Percentiles rank a stretch among this genome's conserved stretches.
Conservation (phyloP, 2,888 invertebrate genomes). For the Netelia virgata region DNA sequence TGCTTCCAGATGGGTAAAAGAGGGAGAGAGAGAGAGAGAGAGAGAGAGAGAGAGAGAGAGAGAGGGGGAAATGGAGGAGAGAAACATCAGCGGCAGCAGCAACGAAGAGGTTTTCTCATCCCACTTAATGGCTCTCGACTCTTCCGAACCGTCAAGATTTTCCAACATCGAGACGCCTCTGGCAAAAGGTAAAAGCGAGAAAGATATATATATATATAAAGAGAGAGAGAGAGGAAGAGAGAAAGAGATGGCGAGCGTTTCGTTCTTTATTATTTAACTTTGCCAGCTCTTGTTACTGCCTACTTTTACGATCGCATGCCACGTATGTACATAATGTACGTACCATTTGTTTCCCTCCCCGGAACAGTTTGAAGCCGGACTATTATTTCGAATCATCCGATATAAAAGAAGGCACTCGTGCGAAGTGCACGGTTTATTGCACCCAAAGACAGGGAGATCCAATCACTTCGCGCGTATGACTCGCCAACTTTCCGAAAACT, state of each 20-base stretch:
- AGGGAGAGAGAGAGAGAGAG: slow-evolving; percentile 1
- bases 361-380: not conserved
- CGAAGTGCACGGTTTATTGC: not conserved
- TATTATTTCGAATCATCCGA: not conserved
- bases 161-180: slow-evolving; percentile 72
- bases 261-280: slow-evolving; percentile 77
- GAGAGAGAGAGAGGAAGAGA: no score
- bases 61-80: not conserved
- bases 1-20: not conserved
- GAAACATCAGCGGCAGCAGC: not conserved
- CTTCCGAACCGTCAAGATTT: slow-evolving; percentile 75
- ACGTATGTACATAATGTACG: slow-evolving; percentile 14
- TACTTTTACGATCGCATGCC: not conserved
- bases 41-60: not conserved
- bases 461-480: not conserved
- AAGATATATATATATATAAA: no score
- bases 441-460: not conserved
- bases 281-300: slow-evolving; percentile 7
- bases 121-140: slow-evolving; percentile 55
- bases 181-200: slow-evolving; percentile 58
- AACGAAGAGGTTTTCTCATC: slow-evolving; percentile 43
- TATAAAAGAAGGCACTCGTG: slow-evolving; percentile 19
- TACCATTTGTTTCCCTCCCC: not conserved
- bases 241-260: slow-evolving; percentile 62
- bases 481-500: not conserved